A percentile compares a stretch with the other conserved stretches of the same genome.
phyloP scores from a whole-genome alignment of 2,113 vertebrate species.

The Larimichthys polyactis region DNA sequence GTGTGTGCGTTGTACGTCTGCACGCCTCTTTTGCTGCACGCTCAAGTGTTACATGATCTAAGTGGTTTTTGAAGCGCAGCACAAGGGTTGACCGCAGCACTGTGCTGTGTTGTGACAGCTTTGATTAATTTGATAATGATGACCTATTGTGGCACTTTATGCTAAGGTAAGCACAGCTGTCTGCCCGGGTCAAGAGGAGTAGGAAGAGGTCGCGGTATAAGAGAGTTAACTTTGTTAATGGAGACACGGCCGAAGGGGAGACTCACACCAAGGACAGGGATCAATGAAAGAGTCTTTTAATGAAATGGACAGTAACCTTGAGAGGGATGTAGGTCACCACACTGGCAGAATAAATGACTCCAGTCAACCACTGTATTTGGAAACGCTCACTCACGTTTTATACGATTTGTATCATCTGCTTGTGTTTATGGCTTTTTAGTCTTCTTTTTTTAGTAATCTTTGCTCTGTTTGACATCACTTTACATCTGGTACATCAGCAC shows the following conservation, averaged over 20 bases:
- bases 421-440: background rate
- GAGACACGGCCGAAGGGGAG: constrained; percentile 69
- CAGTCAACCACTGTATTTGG: background rate
- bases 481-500: background rate
- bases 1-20: background rate
- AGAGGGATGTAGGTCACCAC: constrained; percentile 60
- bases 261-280: constrained; percentile 77
- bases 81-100: constrained; percentile 57
- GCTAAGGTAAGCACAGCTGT: constrained; percentile 86
- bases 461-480: background rate
- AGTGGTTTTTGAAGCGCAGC: constrained; percentile 53
- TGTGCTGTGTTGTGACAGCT: constrained; percentile 70
- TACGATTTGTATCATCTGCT: background rate
- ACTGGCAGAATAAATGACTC: background rate
- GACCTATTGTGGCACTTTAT: constrained; percentile 79
- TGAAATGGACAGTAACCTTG: constrained; percentile 82
- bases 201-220: constrained; percentile 68
- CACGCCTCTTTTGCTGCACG: constrained; percentile 59
- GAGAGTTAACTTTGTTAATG: constrained; percentile 83
- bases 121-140: constrained; percentile 86
- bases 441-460: background rate
- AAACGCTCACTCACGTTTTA: background rate
- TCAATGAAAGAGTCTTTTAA: constrained; percentile 75
- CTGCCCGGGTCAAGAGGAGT: constrained; percentile 66
- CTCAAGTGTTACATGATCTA: constrained; percentile 69